Conservation (phyloP, 2,113 vertebrate genomes). For the Myotis brandtii region DNA sequence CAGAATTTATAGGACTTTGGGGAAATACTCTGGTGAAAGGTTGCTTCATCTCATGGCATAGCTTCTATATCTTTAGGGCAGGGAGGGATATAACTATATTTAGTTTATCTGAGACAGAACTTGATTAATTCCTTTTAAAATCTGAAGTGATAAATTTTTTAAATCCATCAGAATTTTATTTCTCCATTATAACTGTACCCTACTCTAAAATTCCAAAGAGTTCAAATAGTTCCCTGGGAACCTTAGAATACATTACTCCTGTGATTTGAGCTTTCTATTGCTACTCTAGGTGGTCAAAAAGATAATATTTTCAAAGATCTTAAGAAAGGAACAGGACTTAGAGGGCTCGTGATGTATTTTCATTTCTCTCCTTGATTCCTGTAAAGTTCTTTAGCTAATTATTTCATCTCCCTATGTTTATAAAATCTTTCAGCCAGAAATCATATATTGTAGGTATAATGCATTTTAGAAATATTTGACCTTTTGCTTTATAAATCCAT, state of each 20-base stretch:
- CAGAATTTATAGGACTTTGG: constrained; percentile 22
- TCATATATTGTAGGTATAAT: constrained; percentile 53
- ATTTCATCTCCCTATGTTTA: constrained; percentile 51
- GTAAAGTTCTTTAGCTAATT: constrained; percentile 62
- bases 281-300: constrained; percentile 48
- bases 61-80: not conserved
- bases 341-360: constrained; percentile 37
- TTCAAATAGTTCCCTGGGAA: constrained; percentile 36
- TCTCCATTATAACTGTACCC: constrained; percentile 7
- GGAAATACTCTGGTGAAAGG: not conserved
- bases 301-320: constrained; percentile 43
- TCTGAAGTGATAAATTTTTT: not conserved
- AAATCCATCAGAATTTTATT: constrained; percentile 45
- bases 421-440: constrained; percentile 64
- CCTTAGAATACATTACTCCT: not conserved
- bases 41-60: not conserved
- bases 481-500: constrained; percentile 72
- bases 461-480: constrained; percentile 69
- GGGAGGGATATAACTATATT: not conserved
- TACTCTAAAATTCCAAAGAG: constrained; percentile 38
- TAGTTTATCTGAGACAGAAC: not conserved
- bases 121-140: constrained; percentile 53
- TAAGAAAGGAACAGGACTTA: constrained; percentile 14
- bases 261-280: constrained; percentile 38
- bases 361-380: constrained; percentile 63